Conservation (phyloP, 1,140 invertebrate genomes). For the Hestina assimilis region DNA sequence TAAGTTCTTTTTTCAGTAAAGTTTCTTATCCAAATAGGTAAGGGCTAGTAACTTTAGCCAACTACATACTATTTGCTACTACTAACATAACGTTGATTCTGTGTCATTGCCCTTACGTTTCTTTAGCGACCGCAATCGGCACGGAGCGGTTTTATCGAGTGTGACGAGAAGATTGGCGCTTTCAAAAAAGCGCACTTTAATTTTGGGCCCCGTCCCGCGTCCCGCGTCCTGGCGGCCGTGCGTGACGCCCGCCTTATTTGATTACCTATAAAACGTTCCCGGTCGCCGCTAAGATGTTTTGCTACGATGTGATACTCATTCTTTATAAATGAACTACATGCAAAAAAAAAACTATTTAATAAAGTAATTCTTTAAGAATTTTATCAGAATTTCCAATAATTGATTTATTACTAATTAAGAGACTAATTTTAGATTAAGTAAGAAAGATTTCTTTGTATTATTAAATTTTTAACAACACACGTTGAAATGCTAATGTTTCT, state of each 20-base stretch:
- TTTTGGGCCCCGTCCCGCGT: slow-evolving; percentile 39
- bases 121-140: slow-evolving; percentile 44
- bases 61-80: no score
- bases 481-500: no score
- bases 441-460: no score
- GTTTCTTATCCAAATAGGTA: no score
- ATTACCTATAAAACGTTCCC: slow-evolving; percentile 55
- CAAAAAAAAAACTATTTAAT: no score
- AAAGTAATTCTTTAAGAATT: no score
- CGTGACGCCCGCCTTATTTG: slow-evolving; percentile 59
- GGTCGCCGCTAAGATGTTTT: slow-evolving; percentile 2
- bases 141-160: slow-evolving; percentile 66
- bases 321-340: slow-evolving; percentile 8
- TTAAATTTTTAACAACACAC: no score
- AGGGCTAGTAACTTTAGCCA: no score
- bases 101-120: not conserved
- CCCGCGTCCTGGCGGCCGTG: slow-evolving; percentile 39
- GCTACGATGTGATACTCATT: slow-evolving; percentile 21
- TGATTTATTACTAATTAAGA: no score
- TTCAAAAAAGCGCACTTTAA: slow-evolving; percentile 67
- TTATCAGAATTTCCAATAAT: no score
- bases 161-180: slow-evolving; percentile 54
- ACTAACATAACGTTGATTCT: not conserved
- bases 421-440: no score
- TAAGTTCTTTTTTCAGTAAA: no score